Evolutionary conservation across 2,888 invertebrate species (phyloP), one percentile per base, ranked within the genome.

Genomic region (Drosophila tanythrix): DNA sequence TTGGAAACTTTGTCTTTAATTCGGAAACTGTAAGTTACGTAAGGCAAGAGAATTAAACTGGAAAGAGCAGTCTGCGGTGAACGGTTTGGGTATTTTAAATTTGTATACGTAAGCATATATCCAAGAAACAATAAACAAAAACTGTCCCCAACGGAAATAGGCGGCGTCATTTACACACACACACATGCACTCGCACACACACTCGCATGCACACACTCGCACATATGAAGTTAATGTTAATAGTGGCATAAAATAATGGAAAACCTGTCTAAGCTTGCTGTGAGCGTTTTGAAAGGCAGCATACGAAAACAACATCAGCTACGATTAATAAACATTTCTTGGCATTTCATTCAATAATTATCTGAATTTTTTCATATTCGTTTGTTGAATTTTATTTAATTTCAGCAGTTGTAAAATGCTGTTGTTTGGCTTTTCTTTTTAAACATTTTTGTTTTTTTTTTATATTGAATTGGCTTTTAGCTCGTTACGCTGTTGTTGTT

Each of bases 311-410:
- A 36, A 58, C 50, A 56, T 52, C 51, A 58, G 53, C 68, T 53
- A 29, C 21, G 57, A 56, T 59, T 81, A 77, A 65, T 65, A 69
- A 68, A 56, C 52, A 62, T 80, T 63, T 76, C 68, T 72, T 56
- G 65, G 57, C 74, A 71, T 75, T 80, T 78, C 81, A 78, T 76
- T 67, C 76, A 80, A 76, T 64, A 76, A 76, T 78, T 80, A 76
- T 76, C 69, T 63, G 40, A 46, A 62, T 53, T 56, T 61, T 64
- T 75, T 11, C 43, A 53, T n/a, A 51, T 38, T 40, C 8, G 21
- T 33, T 53, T 52, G 63, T 56, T 53, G 27, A n/a, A 52, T 56
- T 46, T 21, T n/a, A 43, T 72, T 70, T 15, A 62, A 21, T 56
- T 40, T 60, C 27, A 51, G 52, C 55, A 62, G 57, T 58, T 70